These are phyloP conservation scores for Semotilus atromaculatus DNA, from an alignment of 2,797 vertebrate species.

Conservation along the genomic window DNA sequence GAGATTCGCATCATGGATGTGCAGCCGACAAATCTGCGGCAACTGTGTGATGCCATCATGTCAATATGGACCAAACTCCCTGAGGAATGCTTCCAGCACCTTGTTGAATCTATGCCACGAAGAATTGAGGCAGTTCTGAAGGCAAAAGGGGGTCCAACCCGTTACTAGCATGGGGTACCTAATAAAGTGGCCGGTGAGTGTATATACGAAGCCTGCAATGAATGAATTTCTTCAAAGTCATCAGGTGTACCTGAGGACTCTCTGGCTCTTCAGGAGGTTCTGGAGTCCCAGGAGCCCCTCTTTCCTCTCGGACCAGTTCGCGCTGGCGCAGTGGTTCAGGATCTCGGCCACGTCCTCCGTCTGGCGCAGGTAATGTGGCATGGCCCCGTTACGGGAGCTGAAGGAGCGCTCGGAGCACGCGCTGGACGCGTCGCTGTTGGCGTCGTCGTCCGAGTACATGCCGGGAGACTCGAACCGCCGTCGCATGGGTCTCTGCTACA, in stretches of 20 bases:
- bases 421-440: conserved; percentile 94
- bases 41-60: too few relatives aligned
- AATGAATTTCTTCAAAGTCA: too few relatives aligned
- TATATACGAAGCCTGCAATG: too few relatives aligned
- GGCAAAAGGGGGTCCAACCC: too few relatives aligned
- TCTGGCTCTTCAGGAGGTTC: conserved; percentile 88
- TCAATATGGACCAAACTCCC: too few relatives aligned
- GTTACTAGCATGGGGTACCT: too few relatives aligned
- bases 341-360: conserved; percentile 96
- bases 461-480: conserved; percentile 92
- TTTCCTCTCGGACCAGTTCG: conserved; percentile 97
- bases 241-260: conserved; percentile 78
- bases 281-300: conserved; percentile 92
- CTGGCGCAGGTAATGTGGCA: conserved; percentile 92
- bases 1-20: too few relatives aligned
- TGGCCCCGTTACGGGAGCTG: conserved; percentile 88
- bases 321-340: conserved; percentile 96
- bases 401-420: conserved; percentile 96
- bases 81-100: too few relatives aligned
- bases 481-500: conserved; percentile 89
- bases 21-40: too few relatives aligned
- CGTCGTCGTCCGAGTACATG: conserved; percentile 93
- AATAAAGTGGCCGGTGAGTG: too few relatives aligned
- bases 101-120: too few relatives aligned
- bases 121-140: too few relatives aligned